Base-by-base conservation (phyloP, 2,113 vertebrate species). In the Erythrocebus patas region DNA sequence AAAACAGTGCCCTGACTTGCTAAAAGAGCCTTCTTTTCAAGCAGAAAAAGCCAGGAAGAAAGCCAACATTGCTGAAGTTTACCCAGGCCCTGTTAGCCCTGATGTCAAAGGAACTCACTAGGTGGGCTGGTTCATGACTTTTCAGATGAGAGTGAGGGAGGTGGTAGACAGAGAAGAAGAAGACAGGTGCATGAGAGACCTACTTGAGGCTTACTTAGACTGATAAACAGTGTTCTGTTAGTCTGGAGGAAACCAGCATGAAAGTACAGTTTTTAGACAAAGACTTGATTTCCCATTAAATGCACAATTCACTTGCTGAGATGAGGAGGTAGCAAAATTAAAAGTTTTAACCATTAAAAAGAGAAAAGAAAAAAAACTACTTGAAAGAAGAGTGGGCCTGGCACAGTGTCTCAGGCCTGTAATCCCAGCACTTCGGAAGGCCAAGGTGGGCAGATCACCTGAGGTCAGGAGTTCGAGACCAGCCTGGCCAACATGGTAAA, bases 1-100 rank as follows among this genome's bases (percentile, higher is more conserved):
- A 7, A 52, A 68, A n/a, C 68, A 83, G 90, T 85, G 75, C 94
- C 82, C 73, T 85, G 82, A 93, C 94, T 91, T 96, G 85, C 70
- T 73, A 27, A 38, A 22, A 86, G 48, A 70, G 27, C 22, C 9
- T 91, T 84, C 55, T 78, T 81, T 91, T 48, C 61, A 43, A 91
- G 72, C 43, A 72, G 32, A 55, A 75, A 64, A 59, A 88, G 81
- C 81, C 40, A 22, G 23, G 48, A 48, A 80, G 50, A 61, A 85
- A 55, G 50, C 61, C 38, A 18, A 14, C 2, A 0, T 16, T 20
- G 43, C 27, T 40, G 8, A 59, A 32, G 64, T 81, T 30, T 9
- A 52, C 75, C 52, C 25, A 6, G 48, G 22, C n/a, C 66, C 27
- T 72, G 23, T 55, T 55, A 43, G 43, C 82, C 38, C 79, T 45